These are phyloP conservation scores for Caenorhabditis uteleia DNA, from an alignment of 2,888 invertebrate genomes.

Conservation along the genomic window DNA sequence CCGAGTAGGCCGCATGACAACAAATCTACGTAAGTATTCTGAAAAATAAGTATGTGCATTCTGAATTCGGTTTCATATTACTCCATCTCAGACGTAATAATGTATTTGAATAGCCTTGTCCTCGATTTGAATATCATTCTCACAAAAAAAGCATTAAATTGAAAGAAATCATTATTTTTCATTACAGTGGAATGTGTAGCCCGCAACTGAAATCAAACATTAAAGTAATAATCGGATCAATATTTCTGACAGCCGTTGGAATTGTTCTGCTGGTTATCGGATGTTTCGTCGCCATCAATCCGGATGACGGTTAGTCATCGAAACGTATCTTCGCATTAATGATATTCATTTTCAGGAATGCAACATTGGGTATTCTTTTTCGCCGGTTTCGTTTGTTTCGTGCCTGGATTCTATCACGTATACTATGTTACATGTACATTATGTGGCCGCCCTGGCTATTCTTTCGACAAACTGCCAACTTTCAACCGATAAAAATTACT, in stretches of 20 bases:
- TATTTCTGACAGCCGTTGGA: constrained; percentile 59
- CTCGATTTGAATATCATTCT: no score
- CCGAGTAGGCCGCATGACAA: constrained; percentile 46
- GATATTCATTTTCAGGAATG: constrained; percentile 32
- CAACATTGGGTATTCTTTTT: constrained; percentile 54
- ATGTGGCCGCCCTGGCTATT: constrained; percentile 65
- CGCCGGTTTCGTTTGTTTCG: constrained; percentile 56
- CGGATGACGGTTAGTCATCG: constrained; percentile 40
- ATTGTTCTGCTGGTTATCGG: constrained; percentile 42
- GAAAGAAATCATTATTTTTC: background rate
- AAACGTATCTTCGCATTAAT: no score
- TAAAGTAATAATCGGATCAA: constrained; percentile 61
- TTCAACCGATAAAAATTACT: constrained; percentile 55
- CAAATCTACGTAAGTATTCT: constrained; percentile 37
- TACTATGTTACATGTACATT: constrained; percentile 65
- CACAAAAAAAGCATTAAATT: no score
- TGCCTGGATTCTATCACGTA: constrained; percentile 67
- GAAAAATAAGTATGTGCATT: background rate
- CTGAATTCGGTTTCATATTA: background rate
- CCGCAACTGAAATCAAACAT: constrained; percentile 58
- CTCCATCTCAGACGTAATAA: background rate
- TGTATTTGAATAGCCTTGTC: no score
- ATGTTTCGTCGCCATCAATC: constrained; percentile 32
- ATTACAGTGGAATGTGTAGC: constrained; percentile 57
- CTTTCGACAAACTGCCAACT: constrained; percentile 67